phyloP scores from a whole-genome alignment of 2,888 invertebrate species.

The Aethes cnicana region DNA sequence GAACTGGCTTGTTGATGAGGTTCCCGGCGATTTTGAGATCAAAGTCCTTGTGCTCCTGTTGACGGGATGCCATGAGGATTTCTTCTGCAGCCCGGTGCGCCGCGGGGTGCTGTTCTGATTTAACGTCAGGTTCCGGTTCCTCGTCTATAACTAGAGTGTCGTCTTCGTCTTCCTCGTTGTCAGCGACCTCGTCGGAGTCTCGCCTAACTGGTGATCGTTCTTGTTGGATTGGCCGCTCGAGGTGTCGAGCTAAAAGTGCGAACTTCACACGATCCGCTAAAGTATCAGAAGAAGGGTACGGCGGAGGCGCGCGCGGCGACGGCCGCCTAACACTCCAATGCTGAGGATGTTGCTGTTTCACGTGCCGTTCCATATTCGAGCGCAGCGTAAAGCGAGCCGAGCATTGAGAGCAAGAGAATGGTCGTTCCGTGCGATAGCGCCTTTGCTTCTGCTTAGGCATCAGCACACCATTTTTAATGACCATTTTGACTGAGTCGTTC shows the following conservation, averaged over 20 bases:
- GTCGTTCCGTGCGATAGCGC: slow-evolving; percentile 93
- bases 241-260: slow-evolving; percentile 89
- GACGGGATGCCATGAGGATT: slow-evolving; percentile 78
- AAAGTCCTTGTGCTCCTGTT: slow-evolving; percentile 76
- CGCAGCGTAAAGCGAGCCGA: slow-evolving; percentile 93
- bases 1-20: slow-evolving; percentile 78
- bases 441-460: slow-evolving; percentile 96
- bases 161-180: slow-evolving; percentile 85
- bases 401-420: slow-evolving; percentile 95
- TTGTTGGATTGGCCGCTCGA: slow-evolving; percentile 83
- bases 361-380: slow-evolving; percentile 97
- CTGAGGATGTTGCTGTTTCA: slow-evolving; percentile 96
- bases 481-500: slow-evolving; percentile 91
- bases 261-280: slow-evolving; percentile 83
- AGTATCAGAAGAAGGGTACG: slow-evolving; percentile 59
- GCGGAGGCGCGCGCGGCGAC: slow-evolving; percentile 68
- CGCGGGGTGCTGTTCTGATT: slow-evolving; percentile 63
- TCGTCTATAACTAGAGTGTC: slow-evolving; percentile 87
- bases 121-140: slow-evolving; percentile 66
- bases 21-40: slow-evolving; percentile 81
- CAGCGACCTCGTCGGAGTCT: slow-evolving; percentile 82
- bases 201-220: slow-evolving; percentile 68
- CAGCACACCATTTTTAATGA: slow-evolving; percentile 93
- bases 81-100: slow-evolving; percentile 83
- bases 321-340: slow-evolving; percentile 91